phyloP scores from a whole-genome alignment of 2,797 vertebrate genomes.

The Paguma larvata region DNA sequence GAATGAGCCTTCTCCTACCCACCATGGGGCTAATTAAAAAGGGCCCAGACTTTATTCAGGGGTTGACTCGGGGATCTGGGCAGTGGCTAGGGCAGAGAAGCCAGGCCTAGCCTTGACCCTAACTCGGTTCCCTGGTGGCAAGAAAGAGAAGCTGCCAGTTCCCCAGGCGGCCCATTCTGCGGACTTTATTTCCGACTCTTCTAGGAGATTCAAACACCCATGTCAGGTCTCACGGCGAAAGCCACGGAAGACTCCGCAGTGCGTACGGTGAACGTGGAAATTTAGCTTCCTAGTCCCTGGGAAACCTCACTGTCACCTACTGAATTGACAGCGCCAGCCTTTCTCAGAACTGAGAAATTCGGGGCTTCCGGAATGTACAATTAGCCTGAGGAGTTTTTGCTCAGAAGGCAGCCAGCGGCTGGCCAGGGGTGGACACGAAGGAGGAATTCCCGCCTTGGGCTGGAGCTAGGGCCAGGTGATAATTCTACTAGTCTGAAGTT shows the following conservation, averaged over 20 bases:
- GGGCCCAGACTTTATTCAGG: neutral
- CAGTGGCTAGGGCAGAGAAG: constrained; percentile 2
- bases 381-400: neutral
- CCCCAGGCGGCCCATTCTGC: neutral
- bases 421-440: neutral
- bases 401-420: neutral
- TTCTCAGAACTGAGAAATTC: neutral
- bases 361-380: neutral
- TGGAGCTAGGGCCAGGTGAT: neutral
- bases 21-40: neutral
- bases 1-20: neutral
- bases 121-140: neutral
- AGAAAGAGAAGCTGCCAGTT: neutral
- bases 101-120: neutral
- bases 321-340: neutral
- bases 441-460: neutral
- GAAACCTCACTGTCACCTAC: neutral
- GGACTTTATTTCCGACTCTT: neutral
- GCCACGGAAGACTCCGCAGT: neutral
- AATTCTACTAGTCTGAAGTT: neutral
- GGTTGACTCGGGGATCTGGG: neutral
- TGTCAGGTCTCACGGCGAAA: neutral
- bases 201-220: neutral
- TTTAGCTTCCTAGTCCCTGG: neutral
- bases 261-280: neutral